Evolutionary conservation across 2,888 invertebrate genomes (phyloP), one percentile per base, ranked within the genome.

Genomic region (Globia sparganii): DNA sequence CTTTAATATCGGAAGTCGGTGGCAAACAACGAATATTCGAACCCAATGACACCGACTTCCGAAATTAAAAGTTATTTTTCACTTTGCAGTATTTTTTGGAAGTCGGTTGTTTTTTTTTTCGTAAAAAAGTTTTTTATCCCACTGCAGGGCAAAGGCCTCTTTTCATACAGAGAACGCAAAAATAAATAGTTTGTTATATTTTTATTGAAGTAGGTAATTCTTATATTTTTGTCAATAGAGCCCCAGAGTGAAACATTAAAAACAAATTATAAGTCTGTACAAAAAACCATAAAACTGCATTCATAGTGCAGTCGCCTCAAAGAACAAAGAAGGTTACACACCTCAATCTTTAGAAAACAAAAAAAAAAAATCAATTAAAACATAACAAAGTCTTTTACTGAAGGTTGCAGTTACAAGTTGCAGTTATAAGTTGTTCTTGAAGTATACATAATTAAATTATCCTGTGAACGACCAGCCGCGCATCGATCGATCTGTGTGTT

Each of bases 391-490:
- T 46, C 15, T 81, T 46, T 6, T 8, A 5, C 11, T 40, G 71
- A 74, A 83, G 78, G 78, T 68, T 78, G 86, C 78, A 64, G 62
- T 31, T 21, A 28, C 59, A 53, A 53, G 43, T 43, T 28, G 46
- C n/a, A 64, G 62, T 31, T 21, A 28, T 64, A 53, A 53, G 43
- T 43, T 28, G 46, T 65, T 82, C 43, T 70, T 85, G 77, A 85
- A 69, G 59, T 68, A 61, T 66, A 75, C 62, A 66, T 84, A 83
- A 84, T 86, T 86, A 40, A 75, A 66, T 84, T 86, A 83, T 31
- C 53, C n/a, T 31, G 72, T 34, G 65, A 77, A 13, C 65, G 46
- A 68, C 6, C 67, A 25, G 13, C 28, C 37, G 43, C 56, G 64
- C 49, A 78, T 83, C 74, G 83, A 85, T 67, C 85, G 59, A 34